Conservation (phyloP, 2,888 invertebrate species). For the Protonemura montana region DNA sequence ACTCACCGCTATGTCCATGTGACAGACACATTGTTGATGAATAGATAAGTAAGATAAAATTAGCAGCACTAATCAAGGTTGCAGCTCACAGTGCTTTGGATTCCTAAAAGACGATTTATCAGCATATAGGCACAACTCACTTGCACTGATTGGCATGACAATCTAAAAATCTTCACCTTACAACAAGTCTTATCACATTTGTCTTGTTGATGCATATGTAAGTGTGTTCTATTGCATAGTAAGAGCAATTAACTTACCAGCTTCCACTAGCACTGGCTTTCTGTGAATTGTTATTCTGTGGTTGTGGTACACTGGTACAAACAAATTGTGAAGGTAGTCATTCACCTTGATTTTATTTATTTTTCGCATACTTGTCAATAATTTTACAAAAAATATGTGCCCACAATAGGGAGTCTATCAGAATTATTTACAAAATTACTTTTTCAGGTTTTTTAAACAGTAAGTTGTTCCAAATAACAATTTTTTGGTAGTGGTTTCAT, state of each 20-base stretch:
- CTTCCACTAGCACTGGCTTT: too few species aligned
- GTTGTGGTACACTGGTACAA: too few species aligned
- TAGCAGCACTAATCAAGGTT: background rate
- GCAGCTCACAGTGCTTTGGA: conserved; percentile 48
- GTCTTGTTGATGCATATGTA: too few species aligned
- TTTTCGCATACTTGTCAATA: too few species aligned
- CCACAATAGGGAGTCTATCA: too few species aligned
- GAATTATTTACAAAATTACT: background rate
- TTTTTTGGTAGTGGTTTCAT: background rate
- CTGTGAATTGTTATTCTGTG: too few species aligned
- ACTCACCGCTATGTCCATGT: background rate
- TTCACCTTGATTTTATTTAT: too few species aligned
- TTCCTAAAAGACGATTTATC: conserved; percentile 50
- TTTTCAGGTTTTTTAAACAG: background rate
- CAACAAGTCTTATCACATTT: too few species aligned
- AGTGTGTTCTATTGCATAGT: background rate
- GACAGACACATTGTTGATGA: background rate
- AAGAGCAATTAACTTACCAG: too few species aligned
- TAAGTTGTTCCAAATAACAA: background rate
- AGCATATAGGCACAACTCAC: conserved; percentile 49
- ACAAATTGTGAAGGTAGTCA: too few species aligned
- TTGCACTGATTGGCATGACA: background rate
- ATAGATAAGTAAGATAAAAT: background rate
- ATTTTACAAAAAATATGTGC: too few species aligned
- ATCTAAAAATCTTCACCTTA: too few species aligned